Percentiles rank a stretch among this genome's conserved stretches.
phyloP scores from a whole-genome alignment of 2,113 vertebrate genomes.

The Cryptotis parvus region DNA sequence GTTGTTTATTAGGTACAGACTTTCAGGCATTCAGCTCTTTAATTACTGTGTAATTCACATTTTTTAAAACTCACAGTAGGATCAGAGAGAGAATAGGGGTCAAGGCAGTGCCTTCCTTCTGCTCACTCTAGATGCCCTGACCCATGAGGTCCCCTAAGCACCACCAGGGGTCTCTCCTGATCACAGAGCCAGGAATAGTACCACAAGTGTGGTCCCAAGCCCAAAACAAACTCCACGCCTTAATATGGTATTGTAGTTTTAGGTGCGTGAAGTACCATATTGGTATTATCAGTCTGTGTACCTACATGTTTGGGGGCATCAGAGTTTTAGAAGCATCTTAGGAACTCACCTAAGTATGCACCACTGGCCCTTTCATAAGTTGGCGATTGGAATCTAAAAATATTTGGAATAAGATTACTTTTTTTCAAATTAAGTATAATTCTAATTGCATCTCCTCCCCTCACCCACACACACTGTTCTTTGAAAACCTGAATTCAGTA shows the following conservation, averaged over 20 bases:
- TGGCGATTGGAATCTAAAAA: not conserved
- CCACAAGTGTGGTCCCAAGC: no score
- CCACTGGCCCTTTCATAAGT: conserved; percentile 16
- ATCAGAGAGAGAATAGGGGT: no score
- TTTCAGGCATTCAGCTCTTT: conserved; percentile 22
- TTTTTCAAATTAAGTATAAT: not conserved
- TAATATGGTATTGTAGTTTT: conserved; percentile 11
- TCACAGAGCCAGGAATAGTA: no score
- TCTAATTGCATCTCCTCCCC: not conserved
- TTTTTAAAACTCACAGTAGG: not conserved
- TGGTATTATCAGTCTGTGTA: not conserved
- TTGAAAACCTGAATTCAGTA: conserved; percentile 8
- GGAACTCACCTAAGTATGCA: conserved; percentile 28
- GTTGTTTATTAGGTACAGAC: conserved; percentile 13
- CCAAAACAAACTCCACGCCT: no score
- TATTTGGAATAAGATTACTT: conserved; percentile 47
- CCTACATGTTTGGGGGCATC: not conserved
- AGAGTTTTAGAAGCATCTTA: conserved; percentile 34
- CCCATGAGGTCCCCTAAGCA: no score
- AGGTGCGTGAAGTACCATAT: not conserved
- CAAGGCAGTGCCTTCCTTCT: no score
- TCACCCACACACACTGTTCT: not conserved
- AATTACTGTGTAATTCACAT: conserved; percentile 16
- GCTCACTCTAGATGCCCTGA: no score
- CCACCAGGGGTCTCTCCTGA: no score